phyloP scores from a whole-genome alignment of 2,888 invertebrate genomes.

The Troilus luridus region DNA sequence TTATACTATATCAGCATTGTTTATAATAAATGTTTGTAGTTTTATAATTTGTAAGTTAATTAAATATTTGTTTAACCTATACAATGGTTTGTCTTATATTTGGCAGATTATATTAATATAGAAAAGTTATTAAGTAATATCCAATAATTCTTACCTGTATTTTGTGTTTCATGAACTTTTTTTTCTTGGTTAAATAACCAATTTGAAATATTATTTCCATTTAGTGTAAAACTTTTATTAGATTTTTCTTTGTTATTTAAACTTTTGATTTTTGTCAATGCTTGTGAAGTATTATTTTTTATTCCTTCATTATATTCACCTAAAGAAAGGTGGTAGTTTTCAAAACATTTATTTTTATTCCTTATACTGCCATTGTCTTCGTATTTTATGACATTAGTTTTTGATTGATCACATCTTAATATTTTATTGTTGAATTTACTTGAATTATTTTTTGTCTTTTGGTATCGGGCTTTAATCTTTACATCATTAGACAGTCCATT shows the following conservation, averaged over 20 bases:
- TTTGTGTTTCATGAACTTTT: not conserved
- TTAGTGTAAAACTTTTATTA: not conserved
- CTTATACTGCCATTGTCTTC: not conserved
- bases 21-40: too few species aligned
- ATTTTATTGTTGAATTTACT: not conserved
- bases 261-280: not conserved
- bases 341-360: not conserved
- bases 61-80: not conserved
- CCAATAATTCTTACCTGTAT: not conserved
- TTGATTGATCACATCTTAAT: not conserved
- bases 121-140: not conserved
- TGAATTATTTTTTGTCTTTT: not conserved
- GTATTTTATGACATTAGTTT: not conserved
- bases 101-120: not conserved
- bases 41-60: too few species aligned
- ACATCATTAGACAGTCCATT: not conserved
- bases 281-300: not conserved
- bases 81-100: not conserved
- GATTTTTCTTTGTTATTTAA: not conserved
- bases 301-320: not conserved
- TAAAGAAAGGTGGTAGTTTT: not conserved
- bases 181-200: not conserved
- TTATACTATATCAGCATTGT: too few species aligned
- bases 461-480: not conserved
- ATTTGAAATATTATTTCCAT: not conserved